These are phyloP conservation scores for Acropternis orthonyx DNA, from an alignment of 2,797 vertebrate genomes.

Conservation along the genomic window DNA sequence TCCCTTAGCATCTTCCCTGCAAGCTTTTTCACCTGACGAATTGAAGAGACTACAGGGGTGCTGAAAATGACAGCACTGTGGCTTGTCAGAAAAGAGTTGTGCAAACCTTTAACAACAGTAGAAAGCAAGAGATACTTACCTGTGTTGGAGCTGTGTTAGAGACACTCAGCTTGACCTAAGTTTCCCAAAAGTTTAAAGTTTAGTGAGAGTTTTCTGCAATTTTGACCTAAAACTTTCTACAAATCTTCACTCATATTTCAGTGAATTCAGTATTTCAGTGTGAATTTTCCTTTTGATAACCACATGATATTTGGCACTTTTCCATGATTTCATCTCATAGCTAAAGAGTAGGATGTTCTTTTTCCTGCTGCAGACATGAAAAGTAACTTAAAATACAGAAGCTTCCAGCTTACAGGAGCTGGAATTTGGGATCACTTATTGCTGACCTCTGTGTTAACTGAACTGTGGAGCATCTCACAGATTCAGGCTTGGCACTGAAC, in stretches of 20 bases:
- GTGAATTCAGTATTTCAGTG: background rate
- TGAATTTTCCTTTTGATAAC: conserved; percentile 7
- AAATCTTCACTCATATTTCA: background rate
- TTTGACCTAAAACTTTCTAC: conserved; percentile 24
- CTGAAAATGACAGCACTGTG: background rate
- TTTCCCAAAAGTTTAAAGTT: conserved; percentile 36
- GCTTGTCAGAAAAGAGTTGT: conserved; percentile 12
- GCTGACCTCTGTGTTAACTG: background rate
- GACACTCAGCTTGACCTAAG: background rate
- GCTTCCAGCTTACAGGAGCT: background rate
- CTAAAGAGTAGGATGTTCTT: background rate
- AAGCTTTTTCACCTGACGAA: conserved; percentile 11
- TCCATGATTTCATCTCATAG: background rate
- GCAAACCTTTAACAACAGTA: background rate
- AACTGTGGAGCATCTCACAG: background rate
- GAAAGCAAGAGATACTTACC: background rate
- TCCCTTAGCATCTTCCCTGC: background rate
- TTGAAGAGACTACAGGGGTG: background rate
- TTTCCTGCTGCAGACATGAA: background rate
- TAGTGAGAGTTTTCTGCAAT: background rate
- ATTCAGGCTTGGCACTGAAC: background rate
- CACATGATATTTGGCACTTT: background rate
- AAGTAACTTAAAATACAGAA: background rate
- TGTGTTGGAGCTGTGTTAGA: background rate
- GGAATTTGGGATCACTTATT: background rate